A percentile compares a stretch with the other conserved stretches of the same genome.
Conservation (phyloP, 2,888 invertebrate species). For the Drosophila antonietae region DNA sequence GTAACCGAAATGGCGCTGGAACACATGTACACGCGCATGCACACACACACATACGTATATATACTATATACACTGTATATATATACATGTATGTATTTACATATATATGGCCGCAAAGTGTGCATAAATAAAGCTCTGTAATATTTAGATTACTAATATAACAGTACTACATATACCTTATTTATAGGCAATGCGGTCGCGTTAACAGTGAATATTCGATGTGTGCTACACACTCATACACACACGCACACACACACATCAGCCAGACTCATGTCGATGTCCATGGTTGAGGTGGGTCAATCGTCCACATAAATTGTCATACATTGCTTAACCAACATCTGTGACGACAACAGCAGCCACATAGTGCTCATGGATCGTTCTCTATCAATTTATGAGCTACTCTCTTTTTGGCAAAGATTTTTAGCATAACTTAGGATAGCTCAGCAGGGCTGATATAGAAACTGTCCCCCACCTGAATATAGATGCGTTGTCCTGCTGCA, state of each 20-base stretch:
- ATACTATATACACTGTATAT: not conserved
- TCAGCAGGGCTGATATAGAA: not conserved
- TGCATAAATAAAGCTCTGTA: constrained; percentile 37
- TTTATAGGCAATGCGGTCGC: constrained; percentile 18
- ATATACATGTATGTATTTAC: not conserved
- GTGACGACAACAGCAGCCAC: constrained; percentile 8
- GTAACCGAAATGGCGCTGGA: constrained; percentile 21
- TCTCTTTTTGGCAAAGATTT: not conserved
- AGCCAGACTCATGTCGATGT: not conserved
- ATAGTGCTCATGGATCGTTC: not conserved
- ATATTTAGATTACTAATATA: constrained; percentile 39
- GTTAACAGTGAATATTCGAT: constrained; percentile 15
- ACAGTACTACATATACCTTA: constrained; percentile 20
- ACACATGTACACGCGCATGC: not conserved
- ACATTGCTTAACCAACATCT: constrained; percentile 15
- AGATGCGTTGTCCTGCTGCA: not conserved
- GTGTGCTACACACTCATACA: not conserved
- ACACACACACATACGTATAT: not conserved
- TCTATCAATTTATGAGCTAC: constrained; percentile 5
- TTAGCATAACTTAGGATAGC: not conserved
- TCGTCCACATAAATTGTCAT: constrained; percentile 31
- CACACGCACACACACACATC: not conserved
- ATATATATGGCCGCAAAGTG: constrained; percentile 22
- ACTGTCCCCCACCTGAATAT: not conserved
- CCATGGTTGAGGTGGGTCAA: constrained; percentile 17